These are phyloP conservation scores for Spermophilus dauricus DNA, from an alignment of 2,113 vertebrate genomes.

Conservation along the genomic window DNA sequence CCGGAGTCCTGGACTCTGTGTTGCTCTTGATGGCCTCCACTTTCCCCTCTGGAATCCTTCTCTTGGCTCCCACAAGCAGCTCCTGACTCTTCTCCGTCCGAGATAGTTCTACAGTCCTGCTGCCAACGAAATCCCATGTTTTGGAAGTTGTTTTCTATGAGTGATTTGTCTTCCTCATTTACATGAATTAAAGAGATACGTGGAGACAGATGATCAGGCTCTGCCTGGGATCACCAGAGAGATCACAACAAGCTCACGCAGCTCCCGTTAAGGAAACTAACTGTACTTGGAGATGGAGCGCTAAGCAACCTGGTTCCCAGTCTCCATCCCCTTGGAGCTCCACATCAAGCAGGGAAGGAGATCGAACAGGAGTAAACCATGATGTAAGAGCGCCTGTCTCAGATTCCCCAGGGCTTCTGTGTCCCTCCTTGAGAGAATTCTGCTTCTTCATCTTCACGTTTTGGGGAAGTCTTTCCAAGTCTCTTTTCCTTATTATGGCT, in stretches of 20 bases:
- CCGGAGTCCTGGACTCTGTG: neutral
- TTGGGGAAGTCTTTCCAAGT: neutral
- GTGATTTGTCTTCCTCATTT: neutral
- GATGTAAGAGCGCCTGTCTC: neutral
- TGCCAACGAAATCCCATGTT: neutral
- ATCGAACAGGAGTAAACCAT: neutral
- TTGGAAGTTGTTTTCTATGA: slow-evolving; percentile 49
- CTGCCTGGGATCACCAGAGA: neutral
- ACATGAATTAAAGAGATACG: neutral
- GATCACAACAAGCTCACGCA: neutral
- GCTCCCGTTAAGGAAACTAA: neutral
- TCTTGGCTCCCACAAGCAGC: neutral
- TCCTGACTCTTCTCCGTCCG: neutral
- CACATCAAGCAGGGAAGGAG: neutral
- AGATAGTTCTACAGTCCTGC: neutral
- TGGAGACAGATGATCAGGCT: neutral
- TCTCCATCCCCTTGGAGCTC: neutral
- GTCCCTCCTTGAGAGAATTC: neutral
- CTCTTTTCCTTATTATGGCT: neutral
- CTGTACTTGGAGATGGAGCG: neutral
- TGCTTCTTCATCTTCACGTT: neutral
- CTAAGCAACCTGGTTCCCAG: neutral
- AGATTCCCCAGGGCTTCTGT: rapidly evolving
- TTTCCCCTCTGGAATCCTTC: neutral
- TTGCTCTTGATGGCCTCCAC: neutral